Evolutionary conservation across 2,113 vertebrate genomes (phyloP).

Genomic region (Vulpes vulpes): DNA sequence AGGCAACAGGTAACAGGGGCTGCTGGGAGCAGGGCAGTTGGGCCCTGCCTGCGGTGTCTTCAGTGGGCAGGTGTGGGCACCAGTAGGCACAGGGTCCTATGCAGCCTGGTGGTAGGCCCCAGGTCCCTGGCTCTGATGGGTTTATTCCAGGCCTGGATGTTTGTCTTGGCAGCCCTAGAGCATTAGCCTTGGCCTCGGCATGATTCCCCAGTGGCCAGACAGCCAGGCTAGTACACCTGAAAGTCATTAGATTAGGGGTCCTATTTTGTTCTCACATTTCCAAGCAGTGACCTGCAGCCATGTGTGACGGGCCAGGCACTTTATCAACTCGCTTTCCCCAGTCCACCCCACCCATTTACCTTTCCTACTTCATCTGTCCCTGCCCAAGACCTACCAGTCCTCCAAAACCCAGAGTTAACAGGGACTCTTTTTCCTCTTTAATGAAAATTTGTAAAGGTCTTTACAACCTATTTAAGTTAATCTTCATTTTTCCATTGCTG

Average conservation of each 20-base stretch:
- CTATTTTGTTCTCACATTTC: conserved; percentile 86
- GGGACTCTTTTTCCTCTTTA: conserved; percentile 51
- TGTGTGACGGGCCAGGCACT: conserved; percentile 82
- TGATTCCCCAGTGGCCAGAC: conserved; percentile 73
- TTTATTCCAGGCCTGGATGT: conserved; percentile 78
- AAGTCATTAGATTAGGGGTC: conserved; percentile 85
- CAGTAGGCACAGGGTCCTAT: neutral
- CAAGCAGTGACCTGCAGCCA: conserved; percentile 85
- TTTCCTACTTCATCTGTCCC: conserved; percentile 53
- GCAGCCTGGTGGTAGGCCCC: conserved; percentile 52
- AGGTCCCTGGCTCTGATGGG: conserved; percentile 74
- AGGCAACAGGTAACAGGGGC: neutral
- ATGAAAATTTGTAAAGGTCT: conserved; percentile 69
- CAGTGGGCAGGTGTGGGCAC: conserved; percentile 6
- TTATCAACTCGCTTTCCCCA: conserved; percentile 81
- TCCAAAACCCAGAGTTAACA: conserved; percentile 10
- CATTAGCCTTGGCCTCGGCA: conserved; percentile 72
- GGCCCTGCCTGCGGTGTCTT: neutral
- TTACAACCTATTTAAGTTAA: neutral
- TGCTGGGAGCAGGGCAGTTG: neutral
- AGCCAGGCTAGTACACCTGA: conserved; percentile 84
- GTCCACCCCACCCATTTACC: conserved; percentile 42
- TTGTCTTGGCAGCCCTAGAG: conserved; percentile 84
- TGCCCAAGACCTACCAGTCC: conserved; percentile 64
- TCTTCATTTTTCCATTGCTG: conserved; percentile 43